A percentile compares a stretch with the other conserved stretches of the same genome.
These are phyloP conservation scores for Phengaris arion DNA, from an alignment of 2,888 invertebrate genomes.

Conservation along the genomic window DNA sequence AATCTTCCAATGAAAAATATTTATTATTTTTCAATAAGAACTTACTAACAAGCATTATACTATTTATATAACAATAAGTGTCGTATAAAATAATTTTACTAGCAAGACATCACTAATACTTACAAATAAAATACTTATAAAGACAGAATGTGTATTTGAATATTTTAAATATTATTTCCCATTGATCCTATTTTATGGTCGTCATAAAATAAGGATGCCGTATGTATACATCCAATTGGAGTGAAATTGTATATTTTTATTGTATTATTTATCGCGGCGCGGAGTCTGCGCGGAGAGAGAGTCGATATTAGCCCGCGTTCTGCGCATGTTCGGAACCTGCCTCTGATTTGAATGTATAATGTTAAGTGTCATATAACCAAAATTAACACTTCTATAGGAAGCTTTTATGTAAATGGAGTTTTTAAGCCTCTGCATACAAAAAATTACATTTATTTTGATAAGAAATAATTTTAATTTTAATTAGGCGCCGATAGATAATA, in stretches of 20 bases:
- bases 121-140: not conserved
- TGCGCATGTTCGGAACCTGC: slow-evolving; percentile 73
- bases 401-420: not conserved
- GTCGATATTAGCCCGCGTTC: slow-evolving; percentile 57
- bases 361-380: slow-evolving; percentile 58
- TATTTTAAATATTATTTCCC: slow-evolving; percentile 17
- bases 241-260: slow-evolving; percentile 70
- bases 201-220: slow-evolving; percentile 33
- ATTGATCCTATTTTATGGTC: slow-evolving; percentile 14
- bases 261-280: slow-evolving; percentile 66
- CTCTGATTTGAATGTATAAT: slow-evolving; percentile 75
- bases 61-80: not conserved
- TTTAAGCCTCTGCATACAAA: not conserved
- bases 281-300: slow-evolving; percentile 62
- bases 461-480: too few species aligned
- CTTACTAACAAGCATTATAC: too few species aligned
- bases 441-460: too few species aligned
- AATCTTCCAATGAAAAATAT: too few species aligned
- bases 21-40: too few species aligned
- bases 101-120: not conserved
- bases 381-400: not conserved
- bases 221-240: slow-evolving; percentile 61
- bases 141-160: slow-evolving; percentile 14
- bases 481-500: too few species aligned
- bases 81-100: not conserved